Base-by-base conservation (phyloP, 2,797 vertebrate species). In the Xerus rutilus region DNA sequence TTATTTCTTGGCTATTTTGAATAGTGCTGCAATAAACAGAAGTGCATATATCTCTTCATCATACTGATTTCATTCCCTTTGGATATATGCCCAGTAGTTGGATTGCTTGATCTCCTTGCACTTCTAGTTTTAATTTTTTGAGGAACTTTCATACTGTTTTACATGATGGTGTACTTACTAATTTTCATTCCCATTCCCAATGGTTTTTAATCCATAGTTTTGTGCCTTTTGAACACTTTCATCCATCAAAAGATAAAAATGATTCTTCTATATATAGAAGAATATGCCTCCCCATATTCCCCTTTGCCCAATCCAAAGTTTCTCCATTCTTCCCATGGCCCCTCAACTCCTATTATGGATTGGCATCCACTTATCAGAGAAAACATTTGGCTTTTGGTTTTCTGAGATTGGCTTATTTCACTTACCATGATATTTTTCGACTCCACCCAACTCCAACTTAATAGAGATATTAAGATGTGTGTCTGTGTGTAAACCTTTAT, bases 161-260 rank as follows among this genome's bases (percentile, higher is more conserved):
- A 7, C 11, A 57, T 57, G 9, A 77, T 39, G 49, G 86, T 11
- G 39, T 39, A 39, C 57, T 7, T n/a, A 35, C 17, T 32, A 76
- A 25, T 28, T 47, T 10, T 32, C 9, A 39, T 43, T 45, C 43
- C 45, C 6, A 64, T 43, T 45, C 43, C 35, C 9, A 47, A 6
- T 82, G 69, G 1, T 23, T 73, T 32, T n/a, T 83, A 52, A 59
- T 2, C 7, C 23, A 77, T 5, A 39, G 17, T 3, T 76, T 35
- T 64, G 70, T 76, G 65, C 15, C 59, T 81, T 73, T 96, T 49
- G 52, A 79, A 70, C 18, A 54, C 52, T 97, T 89, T 82, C 11
- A 49, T 15, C 95, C 65, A 47, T 52, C 32, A 45, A 73, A 83
- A 89, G 43, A 49, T 69, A 54, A 67, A 89, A 89, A 52, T 74